A percentile compares a stretch with the other conserved stretches of the same genome.
phyloP scores from a whole-genome alignment of 2,113 vertebrate genomes.

The Rhynchomys soricoides region DNA sequence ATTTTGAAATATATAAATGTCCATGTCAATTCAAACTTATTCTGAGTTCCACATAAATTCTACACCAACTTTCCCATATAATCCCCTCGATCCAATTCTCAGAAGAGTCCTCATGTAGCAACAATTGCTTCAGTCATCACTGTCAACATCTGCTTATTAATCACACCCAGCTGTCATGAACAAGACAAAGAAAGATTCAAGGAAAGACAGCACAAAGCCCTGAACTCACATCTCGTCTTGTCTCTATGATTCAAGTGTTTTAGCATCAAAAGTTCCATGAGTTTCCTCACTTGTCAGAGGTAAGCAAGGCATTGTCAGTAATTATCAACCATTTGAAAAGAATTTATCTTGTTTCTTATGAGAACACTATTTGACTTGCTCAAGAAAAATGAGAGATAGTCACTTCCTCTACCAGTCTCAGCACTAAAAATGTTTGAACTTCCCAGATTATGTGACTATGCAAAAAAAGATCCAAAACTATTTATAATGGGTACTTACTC shows the following conservation, averaged over 20 bases:
- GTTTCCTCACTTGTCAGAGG: not conserved
- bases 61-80: not conserved
- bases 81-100: constrained; percentile 51
- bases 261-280: not conserved
- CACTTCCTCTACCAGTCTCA: not conserved
- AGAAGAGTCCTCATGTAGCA: constrained; percentile 31
- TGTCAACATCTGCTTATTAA: constrained; percentile 60
- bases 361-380: not conserved
- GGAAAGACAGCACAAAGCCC: not conserved
- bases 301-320: not conserved
- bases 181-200: not conserved
- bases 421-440: not conserved
- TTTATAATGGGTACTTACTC: not conserved
- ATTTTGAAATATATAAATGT: constrained; percentile 58
- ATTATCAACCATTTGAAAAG: not conserved
- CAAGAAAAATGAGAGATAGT: not conserved
- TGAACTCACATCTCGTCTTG: not conserved
- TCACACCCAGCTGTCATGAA: not conserved
- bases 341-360: not conserved
- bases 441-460: not conserved
- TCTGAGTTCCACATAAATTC: not conserved
- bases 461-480: not conserved
- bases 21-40: not conserved
- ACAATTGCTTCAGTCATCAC: not conserved
- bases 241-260: not conserved